Conservation (phyloP, 2,797 vertebrate genomes). For the Phrynocephalus forsythii region DNA sequence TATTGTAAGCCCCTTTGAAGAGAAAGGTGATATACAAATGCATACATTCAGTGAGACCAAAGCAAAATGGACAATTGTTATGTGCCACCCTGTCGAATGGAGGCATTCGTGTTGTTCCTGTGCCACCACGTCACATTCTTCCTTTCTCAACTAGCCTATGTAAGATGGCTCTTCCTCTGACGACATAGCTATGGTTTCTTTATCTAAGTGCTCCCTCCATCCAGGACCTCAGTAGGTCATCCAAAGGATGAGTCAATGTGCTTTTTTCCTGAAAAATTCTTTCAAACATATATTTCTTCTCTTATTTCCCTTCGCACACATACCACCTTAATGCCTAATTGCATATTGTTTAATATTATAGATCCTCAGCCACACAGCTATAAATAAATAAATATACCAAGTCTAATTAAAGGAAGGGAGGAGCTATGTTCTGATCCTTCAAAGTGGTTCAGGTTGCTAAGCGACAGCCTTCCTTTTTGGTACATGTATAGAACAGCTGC, state of each 20-base stretch:
- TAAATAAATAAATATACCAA: constrained; percentile 17
- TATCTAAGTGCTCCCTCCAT: background rate
- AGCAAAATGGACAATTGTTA: too few species aligned
- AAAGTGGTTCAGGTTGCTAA: background rate
- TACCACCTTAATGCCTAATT: background rate
- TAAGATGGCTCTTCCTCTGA: background rate
- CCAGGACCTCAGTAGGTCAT: background rate
- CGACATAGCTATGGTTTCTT: background rate
- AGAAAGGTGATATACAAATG: too few species aligned
- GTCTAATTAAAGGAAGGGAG: constrained; percentile 1
- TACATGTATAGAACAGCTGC: background rate
- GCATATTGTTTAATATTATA: background rate
- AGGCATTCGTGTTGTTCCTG: too few species aligned
- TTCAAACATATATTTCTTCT: background rate
- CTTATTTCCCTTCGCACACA: background rate
- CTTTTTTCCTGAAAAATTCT: constrained; percentile 3
- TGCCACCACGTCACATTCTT: too few species aligned
- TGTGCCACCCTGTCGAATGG: too few species aligned
- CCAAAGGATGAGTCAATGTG: background rate
- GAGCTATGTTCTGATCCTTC: background rate
- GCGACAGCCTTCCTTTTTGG: rapidly evolving
- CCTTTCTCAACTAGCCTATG: background rate
- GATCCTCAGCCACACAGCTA: background rate
- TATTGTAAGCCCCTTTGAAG: too few species aligned
- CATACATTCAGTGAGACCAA: too few species aligned